Evolutionary conservation across 1,140 invertebrate genomes (phyloP).

Genomic region (Babylonia areolata): DNA sequence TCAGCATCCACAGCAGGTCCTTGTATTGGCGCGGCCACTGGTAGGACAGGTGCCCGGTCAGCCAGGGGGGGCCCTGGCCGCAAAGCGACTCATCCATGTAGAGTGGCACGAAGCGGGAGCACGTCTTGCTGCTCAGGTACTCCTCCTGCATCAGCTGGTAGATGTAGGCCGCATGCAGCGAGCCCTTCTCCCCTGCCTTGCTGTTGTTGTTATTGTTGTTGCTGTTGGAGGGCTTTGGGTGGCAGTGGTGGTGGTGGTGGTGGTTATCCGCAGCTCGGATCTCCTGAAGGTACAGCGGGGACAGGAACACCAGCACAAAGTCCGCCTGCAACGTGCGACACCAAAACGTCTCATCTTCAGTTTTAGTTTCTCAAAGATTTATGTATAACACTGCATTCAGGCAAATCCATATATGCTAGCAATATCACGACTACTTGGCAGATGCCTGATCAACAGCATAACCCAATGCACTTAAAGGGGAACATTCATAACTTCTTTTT

Average conservation of each 20-base stretch:
- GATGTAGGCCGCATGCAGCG: constrained; percentile 55
- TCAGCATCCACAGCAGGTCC: constrained; percentile 59
- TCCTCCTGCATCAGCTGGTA: constrained; percentile 56
- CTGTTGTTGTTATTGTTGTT: neutral
- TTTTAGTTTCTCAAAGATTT: no score
- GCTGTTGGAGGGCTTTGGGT: neutral
- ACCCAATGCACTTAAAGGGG: no score
- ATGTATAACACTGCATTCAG: no score
- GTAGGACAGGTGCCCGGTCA: constrained; percentile 46
- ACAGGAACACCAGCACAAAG: constrained; percentile 60
- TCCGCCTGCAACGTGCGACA: constrained; percentile 63
- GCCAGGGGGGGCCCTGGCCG: constrained; percentile 48
- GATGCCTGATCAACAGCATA: no score
- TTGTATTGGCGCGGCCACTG: constrained; percentile 59
- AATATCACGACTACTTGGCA: no score
- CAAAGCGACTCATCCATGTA: constrained; percentile 45
- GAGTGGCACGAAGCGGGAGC: constrained; percentile 52
- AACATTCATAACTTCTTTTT: no score
- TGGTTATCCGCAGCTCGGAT: constrained; percentile 23
- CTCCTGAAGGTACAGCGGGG: constrained; percentile 51
- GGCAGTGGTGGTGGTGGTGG: no score
- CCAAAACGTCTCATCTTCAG: no score
- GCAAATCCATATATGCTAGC: no score
- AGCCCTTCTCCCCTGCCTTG: constrained; percentile 4
- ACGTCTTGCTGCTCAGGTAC: constrained; percentile 28